Evolutionary conservation across 2,113 vertebrate genomes (phyloP).

Genomic region (Catagonus wagneri): DNA sequence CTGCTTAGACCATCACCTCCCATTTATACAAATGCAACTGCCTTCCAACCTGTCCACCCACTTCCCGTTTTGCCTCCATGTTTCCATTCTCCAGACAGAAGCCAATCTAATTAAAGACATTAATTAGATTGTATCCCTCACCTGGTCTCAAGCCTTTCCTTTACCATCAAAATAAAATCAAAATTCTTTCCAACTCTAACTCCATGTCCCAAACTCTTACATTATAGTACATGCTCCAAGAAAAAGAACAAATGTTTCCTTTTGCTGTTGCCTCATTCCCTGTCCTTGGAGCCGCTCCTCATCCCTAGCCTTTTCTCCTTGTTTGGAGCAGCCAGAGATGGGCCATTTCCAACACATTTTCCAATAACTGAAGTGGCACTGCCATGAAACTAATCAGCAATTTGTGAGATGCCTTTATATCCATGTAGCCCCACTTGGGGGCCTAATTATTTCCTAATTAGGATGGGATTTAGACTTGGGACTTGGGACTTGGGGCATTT

Average conservation of each 20-base stretch:
- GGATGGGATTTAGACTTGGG: constrained; percentile 55
- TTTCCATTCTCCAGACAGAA: neutral
- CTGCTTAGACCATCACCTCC: neutral
- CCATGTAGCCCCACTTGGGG: constrained; percentile 47
- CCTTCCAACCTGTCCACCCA: neutral
- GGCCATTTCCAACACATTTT: constrained; percentile 64
- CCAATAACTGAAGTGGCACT: constrained; percentile 70
- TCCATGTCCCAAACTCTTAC: neutral
- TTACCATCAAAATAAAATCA: neutral
- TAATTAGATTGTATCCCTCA: neutral
- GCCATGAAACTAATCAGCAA: constrained; percentile 70
- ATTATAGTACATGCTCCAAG: neutral
- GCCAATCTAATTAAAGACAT: neutral
- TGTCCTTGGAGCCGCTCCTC: neutral
- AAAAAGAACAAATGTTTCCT: neutral
- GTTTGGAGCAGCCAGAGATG: neutral
- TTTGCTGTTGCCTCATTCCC: neutral
- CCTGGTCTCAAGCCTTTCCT: neutral
- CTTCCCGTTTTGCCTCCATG: neutral
- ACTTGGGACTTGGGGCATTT: constrained; percentile 62
- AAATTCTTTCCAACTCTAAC: neutral
- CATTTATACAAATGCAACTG: neutral
- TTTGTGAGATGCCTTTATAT: constrained; percentile 54
- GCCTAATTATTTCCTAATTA: constrained; percentile 72
- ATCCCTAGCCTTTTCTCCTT: neutral